These are phyloP conservation scores for Planiliza haematocheilus DNA, from an alignment of 2,113 vertebrate genomes.

Conservation along the genomic window DNA sequence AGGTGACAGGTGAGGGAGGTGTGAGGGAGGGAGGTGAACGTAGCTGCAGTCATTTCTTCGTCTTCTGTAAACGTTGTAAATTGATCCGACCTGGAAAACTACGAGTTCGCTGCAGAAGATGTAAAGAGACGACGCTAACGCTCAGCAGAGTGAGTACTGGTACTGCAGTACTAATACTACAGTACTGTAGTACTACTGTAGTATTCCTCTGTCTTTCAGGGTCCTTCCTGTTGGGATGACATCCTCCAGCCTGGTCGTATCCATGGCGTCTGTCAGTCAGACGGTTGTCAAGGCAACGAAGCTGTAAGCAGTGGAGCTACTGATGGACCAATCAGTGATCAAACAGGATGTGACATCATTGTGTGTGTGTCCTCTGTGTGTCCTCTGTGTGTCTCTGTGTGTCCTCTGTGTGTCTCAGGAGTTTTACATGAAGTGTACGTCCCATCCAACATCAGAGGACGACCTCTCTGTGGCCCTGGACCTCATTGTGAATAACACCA, in stretches of 20 bases:
- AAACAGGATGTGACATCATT: not conserved
- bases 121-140: constrained; percentile 88
- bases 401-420: constrained; percentile 50
- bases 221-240: constrained; percentile 72
- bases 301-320: constrained; percentile 50
- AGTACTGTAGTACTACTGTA: not conserved
- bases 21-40: constrained; percentile 67
- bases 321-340: no score
- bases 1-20: not conserved
- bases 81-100: constrained; percentile 90
- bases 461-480: constrained; percentile 72
- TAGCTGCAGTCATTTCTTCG: constrained; percentile 88
- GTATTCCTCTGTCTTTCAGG: constrained; percentile 49
- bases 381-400: not conserved
- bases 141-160: constrained; percentile 85
- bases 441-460: constrained; percentile 67
- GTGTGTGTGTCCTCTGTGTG: constrained; percentile 7
- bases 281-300: constrained; percentile 46
- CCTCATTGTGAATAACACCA: constrained; percentile 69
- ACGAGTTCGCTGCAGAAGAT: constrained; percentile 86
- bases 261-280: constrained; percentile 63
- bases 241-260: constrained; percentile 55
- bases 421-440: constrained; percentile 75
- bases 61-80: constrained; percentile 91
- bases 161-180: not conserved